Evolutionary conservation across 2,113 vertebrate species (phyloP).

Genomic region (Muntiacus muntjak): DNA sequence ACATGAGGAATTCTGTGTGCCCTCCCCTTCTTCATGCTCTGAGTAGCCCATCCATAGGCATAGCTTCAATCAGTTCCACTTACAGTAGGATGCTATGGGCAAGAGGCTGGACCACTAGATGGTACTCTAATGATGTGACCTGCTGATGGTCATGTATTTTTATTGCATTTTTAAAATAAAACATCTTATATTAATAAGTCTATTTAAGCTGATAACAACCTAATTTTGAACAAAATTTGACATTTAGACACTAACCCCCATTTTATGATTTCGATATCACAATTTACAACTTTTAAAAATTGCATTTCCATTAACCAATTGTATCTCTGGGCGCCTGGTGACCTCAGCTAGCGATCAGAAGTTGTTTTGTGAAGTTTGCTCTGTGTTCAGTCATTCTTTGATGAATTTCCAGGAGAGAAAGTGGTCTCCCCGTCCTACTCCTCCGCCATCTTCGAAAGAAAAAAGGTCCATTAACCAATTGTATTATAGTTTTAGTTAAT

Average conservation of each 20-base stretch:
- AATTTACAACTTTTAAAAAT: neutral
- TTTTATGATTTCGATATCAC: neutral
- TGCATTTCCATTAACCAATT: neutral
- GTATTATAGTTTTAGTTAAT: neutral
- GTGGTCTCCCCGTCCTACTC: too few species aligned
- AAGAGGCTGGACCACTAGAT: neutral
- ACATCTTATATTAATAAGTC: neutral
- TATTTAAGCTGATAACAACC: neutral
- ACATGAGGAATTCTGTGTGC: neutral
- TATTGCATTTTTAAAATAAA: neutral
- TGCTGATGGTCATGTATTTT: neutral
- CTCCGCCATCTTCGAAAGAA: too few species aligned
- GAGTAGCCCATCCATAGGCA: too few species aligned
- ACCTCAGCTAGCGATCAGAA: too few species aligned
- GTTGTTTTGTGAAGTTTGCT: too few species aligned
- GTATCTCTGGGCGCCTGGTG: neutral
- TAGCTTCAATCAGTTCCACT: neutral
- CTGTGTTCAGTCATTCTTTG: too few species aligned
- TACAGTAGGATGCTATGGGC: neutral
- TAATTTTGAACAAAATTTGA: neutral
- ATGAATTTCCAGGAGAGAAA: too few species aligned
- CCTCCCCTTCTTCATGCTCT: neutral
- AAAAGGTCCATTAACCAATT: neutral
- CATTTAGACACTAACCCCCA: neutral
- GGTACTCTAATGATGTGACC: neutral